Evolutionary conservation across 2,888 invertebrate genomes (phyloP), one percentile per base, ranked within the genome.

Genomic region (Netelia inedita): DNA sequence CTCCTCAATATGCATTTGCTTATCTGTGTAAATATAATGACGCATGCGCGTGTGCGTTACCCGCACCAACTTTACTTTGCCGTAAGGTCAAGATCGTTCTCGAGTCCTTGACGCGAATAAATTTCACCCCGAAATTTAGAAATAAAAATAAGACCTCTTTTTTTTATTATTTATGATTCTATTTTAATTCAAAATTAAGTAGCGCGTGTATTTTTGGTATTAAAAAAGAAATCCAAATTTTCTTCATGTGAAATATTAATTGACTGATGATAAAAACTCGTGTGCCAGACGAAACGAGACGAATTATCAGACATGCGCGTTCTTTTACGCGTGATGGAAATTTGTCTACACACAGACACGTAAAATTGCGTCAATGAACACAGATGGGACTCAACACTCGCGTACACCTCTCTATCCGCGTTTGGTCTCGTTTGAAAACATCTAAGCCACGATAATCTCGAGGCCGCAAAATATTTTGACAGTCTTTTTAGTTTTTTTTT

Each of bases 61-160:
- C 28, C 50, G 16, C 50, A 50, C 63, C 2, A 43, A 11, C 16
- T 63, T 35, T 14, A 35, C 19, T 3, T 1, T 14, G 14, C 73
- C 21, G 41, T 85, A 88, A 88, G 88, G 86, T 88, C 88, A 88
- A 86, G 88, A 89, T 83, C 73, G 65, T 76, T 19, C 83, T 85
- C 50, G 79, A 87, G 83, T 84, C 86, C 81, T 88, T 87, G 85
- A 65, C 79, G 85, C 28, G 23, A 55, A 9, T 14, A 59, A n/a
- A 11, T 3, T 28, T 28, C 2, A 28, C 3, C 28, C 28, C 28
- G 28, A 28, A 28, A 28, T 28, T 28, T 5, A 28, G 3, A 28
- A 28, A 28, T 28, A 28, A 28, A 28, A 28, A 23, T 2, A 23
- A 2, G 23, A 23, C 1, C 23, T 5, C 0, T 28, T 28, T 5